Percentiles rank a stretch among this genome's conserved stretches.
phyloP scores from a whole-genome alignment of 2,113 vertebrate genomes.

The Malurus cyaneus region DNA sequence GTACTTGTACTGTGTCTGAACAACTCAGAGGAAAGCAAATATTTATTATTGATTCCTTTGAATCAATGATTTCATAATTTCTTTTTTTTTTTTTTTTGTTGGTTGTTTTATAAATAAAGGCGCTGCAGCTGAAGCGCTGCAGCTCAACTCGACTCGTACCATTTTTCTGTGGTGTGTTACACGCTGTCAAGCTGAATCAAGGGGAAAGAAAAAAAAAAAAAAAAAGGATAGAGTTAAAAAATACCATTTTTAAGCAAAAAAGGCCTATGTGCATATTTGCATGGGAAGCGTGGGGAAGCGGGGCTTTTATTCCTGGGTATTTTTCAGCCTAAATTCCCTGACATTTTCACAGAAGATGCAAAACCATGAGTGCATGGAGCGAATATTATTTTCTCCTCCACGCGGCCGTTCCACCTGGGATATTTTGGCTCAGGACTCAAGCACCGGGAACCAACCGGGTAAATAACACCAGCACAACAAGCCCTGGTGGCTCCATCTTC shows the following conservation, averaged over 20 bases:
- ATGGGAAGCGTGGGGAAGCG: not conserved
- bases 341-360: not conserved
- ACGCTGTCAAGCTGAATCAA: not conserved
- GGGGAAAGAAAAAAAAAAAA: not conserved
- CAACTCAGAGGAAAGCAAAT: conserved; percentile 68
- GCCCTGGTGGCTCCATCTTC: not conserved
- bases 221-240: not conserved
- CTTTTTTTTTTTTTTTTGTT: not conserved
- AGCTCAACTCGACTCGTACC: not conserved
- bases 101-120: conserved; percentile 71
- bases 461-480: not conserved
- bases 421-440: not conserved
- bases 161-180: not conserved
- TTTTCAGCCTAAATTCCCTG: not conserved
- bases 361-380: not conserved
- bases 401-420: not conserved
- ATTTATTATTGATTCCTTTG: conserved; percentile 72
- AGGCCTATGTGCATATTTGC: not conserved
- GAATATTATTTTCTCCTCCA: not conserved
- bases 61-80: conserved; percentile 64
- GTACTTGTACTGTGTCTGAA: conserved; percentile 61
- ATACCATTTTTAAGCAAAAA: not conserved
- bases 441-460: not conserved
- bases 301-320: not conserved
- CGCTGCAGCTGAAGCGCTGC: conserved; percentile 30